Conservation (phyloP, 2,113 vertebrate genomes). For the Onychorhynchus coronatus region DNA sequence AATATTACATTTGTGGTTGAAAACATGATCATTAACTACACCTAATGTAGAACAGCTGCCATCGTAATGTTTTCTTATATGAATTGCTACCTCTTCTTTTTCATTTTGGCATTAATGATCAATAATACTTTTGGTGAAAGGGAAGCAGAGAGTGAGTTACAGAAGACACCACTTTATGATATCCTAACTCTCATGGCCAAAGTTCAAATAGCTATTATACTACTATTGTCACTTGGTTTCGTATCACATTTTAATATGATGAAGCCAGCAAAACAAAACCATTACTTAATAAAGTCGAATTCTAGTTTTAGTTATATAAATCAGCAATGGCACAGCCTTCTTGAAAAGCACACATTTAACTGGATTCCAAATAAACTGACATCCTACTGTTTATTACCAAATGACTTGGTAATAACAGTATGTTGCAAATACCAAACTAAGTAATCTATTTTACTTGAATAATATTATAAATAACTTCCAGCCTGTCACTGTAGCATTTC, state of each 20-base stretch:
- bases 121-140: conserved; percentile 5
- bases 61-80: conserved; percentile 23
- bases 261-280: background rate
- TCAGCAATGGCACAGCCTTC: background rate
- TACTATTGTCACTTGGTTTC: background rate
- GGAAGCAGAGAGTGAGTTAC: background rate
- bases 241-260: background rate
- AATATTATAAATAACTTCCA: background rate
- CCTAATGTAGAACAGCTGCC: conserved; percentile 40
- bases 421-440: background rate
- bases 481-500: background rate
- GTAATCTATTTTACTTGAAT: background rate
- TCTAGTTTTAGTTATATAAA: background rate
- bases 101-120: conserved; percentile 39
- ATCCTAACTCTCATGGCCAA: background rate
- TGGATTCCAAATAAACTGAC: background rate
- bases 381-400: background rate
- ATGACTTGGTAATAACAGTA: background rate
- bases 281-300: background rate
- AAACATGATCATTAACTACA: conserved; percentile 59
- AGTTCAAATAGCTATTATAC: background rate
- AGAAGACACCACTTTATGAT: background rate
- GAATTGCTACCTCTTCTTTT: conserved; percentile 40
- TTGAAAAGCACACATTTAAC: background rate
- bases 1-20: conserved; percentile 39